phyloP scores from a whole-genome alignment of 2,888 invertebrate genomes.

The Platycnemis pennipes region DNA sequence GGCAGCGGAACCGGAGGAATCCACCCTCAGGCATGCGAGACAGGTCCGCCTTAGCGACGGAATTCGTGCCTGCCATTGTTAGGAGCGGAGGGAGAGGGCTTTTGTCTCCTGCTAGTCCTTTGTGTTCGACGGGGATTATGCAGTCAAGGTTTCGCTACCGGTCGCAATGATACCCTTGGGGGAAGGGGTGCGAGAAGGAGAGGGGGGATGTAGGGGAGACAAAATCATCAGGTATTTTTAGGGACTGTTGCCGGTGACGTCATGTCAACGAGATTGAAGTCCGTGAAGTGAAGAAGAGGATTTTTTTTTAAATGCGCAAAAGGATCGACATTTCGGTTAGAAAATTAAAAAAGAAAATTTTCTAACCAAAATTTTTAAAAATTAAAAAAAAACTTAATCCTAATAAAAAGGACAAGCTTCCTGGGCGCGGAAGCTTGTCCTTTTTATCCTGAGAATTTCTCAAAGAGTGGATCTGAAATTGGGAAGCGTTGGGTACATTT shows the following conservation, averaged over 20 bases:
- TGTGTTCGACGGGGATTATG: background rate
- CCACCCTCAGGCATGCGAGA: conserved; percentile 19
- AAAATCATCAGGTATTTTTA: background rate
- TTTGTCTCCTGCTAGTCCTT: conserved; percentile 13
- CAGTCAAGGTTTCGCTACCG: conserved; percentile 28
- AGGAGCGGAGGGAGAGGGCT: background rate
- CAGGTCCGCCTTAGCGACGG: conserved; percentile 40
- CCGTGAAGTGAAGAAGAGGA: background rate
- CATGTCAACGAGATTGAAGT: background rate
- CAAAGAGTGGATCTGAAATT: background rate
- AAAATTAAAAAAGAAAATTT: too few relatives aligned
- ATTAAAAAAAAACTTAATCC: too few relatives aligned
- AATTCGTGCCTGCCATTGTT: conserved; percentile 61
- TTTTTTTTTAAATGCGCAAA: background rate
- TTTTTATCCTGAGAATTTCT: background rate
- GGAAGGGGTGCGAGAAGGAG: background rate
- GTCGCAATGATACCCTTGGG: background rate
- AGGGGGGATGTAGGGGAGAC: background rate
- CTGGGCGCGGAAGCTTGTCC: background rate
- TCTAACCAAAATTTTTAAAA: too few relatives aligned
- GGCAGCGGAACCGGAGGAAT: background rate
- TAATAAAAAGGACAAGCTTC: background rate
- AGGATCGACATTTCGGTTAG: background rate
- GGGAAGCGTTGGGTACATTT: too few relatives aligned
- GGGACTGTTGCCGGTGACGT: background rate